Base-by-base conservation (phyloP, 2,113 vertebrate genomes). In the Ifrita kowaldi region DNA sequence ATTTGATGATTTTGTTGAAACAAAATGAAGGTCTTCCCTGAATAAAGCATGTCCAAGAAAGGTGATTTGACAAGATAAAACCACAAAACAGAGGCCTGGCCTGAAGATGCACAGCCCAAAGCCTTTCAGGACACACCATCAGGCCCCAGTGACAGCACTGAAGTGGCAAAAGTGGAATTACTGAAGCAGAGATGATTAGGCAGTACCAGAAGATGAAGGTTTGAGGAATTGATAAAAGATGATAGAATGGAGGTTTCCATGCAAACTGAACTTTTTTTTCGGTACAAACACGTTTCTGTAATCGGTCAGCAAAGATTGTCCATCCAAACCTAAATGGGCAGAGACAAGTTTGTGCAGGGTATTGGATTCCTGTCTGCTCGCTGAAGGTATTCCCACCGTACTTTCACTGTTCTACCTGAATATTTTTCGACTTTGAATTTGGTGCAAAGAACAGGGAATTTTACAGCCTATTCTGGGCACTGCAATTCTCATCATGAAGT, bases 1-100 rank as follows among this genome's bases (percentile, higher is more conserved):
- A 16, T 24, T 27, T 35, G 30, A 23, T 14, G 5, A 32, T 75
- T 92, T 87, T 46, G 35, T 74, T 27, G 24, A 57, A 41, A 55
- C 15, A 81, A 74, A 69, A 75, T 11, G 3, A 44, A 78, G 24
- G 7, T 26, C 6, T 84, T 73, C 20, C 30, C 65, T 53, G 16
- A 20, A 16, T 55, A 46, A 16, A 87, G 7, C 27, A 32, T 71
- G 35, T 63, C n/a, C 35, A 22, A 74, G 33, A 33, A 35, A 39
- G 27, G 9, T 20, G 20, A 16, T 35, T 64, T 89, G 28, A 19
- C 4, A 11, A 81, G 23, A 28, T 6, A 60, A 59, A 47, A 22
- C 7, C 53, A 63, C 1, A 2, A 28, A 7, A 21, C 0, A 19
- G 39, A 79, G 18, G 6, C 30, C 33, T 4, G 1, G 15, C 15